phyloP scores from a whole-genome alignment of 2,888 invertebrate species.

The Tipula vernalis region DNA sequence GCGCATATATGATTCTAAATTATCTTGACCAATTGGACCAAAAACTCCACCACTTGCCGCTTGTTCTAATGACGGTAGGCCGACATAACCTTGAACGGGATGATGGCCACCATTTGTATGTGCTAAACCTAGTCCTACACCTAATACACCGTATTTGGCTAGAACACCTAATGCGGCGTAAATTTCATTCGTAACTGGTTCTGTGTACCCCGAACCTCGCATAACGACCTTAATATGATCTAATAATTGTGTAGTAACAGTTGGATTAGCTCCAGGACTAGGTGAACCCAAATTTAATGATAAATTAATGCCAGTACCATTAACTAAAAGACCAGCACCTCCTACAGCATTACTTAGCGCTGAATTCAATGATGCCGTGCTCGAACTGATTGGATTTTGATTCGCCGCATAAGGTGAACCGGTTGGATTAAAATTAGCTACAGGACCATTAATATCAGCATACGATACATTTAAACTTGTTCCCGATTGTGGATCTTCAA shows the following conservation, averaged over 20 bases:
- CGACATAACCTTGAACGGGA: slow-evolving; percentile 34
- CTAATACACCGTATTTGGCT: slow-evolving; percentile 87
- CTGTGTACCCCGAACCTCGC: slow-evolving; percentile 80
- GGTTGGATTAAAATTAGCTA: slow-evolving; percentile 91
- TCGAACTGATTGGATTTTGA: slow-evolving; percentile 43
- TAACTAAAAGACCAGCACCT: slow-evolving; percentile 48
- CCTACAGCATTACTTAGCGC: slow-evolving; percentile 35
- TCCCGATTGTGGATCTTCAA: slow-evolving; percentile 93
- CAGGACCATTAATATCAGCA: slow-evolving; percentile 89
- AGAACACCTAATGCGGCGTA: slow-evolving; percentile 81
- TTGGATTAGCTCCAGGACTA: slow-evolving; percentile 58
- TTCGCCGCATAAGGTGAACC: slow-evolving; percentile 85
- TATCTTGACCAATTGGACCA: slow-evolving; percentile 73
- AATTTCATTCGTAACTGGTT: slow-evolving; percentile 80
- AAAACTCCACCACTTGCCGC: slow-evolving; percentile 49
- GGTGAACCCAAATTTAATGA: slow-evolving; percentile 67
- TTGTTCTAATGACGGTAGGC: slow-evolving; percentile 35
- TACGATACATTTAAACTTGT: slow-evolving; percentile 94
- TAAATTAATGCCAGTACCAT: slow-evolving; percentile 59
- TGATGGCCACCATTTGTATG: slow-evolving; percentile 37
- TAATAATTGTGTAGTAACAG: slow-evolving; percentile 67
- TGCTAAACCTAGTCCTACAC: slow-evolving; percentile 55
- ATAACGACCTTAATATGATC: slow-evolving; percentile 83
- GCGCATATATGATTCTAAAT: slow-evolving; percentile 43
- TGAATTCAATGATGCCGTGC: slow-evolving; percentile 45